Base-by-base conservation (phyloP, 2,797 vertebrate species). In the Typhlichthys subterraneus region DNA sequence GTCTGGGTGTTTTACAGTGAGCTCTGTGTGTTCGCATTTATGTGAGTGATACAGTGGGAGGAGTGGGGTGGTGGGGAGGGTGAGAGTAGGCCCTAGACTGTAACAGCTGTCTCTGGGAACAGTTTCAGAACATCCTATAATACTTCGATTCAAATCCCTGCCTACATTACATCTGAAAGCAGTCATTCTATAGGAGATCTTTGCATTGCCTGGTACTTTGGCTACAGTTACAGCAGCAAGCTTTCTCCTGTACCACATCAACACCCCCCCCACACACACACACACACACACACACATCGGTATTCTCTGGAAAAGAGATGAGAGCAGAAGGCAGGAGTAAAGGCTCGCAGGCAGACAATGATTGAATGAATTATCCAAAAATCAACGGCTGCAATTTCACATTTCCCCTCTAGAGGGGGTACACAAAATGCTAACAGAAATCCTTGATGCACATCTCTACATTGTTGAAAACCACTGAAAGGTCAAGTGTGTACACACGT, bases 301-400 rank as follows among this genome's bases (percentile, higher is more conserved):
- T 65, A 72, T 70, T 81, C 72, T 85, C 84, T 86, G 80, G 73
- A 83, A 80, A 77, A 81, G 79, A 86, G 75, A 84, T 62, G 75
- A 86, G 79, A 81, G 81, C 77, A 87, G 75, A 91, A 89, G 87
- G 87, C 86, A 86, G 77, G 77, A 87, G 84, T 80, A 51, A 79
- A 90, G 73, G 87, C 89, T 91, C 83, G 78, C 79, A 88, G 85
- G 84, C 80, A 87, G 87, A 89, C 80, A 67, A 87, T 60, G 64
- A 83, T 75, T 84, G 76, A 75, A 85, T 75, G 2, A 38, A 62
- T 69, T 72, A 29, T 19, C 53, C 63, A 70, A 88, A 74, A 79
- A 81, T 87, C 78, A 73, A 83, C 81, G 72, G 77, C 85, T 88
- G 78, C 69, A 76, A 69, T 71, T 80, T 86, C 83, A 88, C 82